A percentile compares a stretch with the other conserved stretches of the same genome.
phyloP scores from a whole-genome alignment of 2,113 vertebrate genomes.

The Passer domesticus region DNA sequence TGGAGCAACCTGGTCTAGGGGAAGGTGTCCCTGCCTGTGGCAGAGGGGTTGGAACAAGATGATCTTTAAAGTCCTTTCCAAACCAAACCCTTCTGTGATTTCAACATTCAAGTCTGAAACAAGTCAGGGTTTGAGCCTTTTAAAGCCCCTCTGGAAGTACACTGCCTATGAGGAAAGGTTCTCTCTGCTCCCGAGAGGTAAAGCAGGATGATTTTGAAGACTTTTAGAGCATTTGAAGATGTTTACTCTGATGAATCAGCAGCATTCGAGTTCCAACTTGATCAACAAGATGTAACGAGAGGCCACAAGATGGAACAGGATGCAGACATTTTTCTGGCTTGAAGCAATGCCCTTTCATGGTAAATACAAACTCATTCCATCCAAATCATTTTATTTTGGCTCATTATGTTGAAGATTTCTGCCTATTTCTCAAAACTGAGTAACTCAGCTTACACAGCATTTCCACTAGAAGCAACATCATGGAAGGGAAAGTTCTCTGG shows the following conservation, averaged over 20 bases:
- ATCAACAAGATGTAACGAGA: background rate
- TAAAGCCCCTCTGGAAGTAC: background rate
- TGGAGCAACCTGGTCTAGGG: background rate
- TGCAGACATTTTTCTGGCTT: background rate
- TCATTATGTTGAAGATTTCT: background rate
- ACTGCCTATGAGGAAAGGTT: background rate
- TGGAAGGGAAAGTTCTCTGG: background rate
- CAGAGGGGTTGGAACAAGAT: background rate
- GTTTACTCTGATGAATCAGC: background rate
- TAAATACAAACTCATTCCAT: background rate
- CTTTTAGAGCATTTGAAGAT: background rate
- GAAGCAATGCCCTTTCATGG: background rate
- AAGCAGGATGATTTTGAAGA: background rate
- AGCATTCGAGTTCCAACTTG: background rate
- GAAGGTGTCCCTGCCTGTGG: background rate
- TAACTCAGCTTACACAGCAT: background rate
- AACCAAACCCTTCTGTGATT: background rate
- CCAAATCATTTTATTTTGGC: background rate
- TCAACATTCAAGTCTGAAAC: background rate
- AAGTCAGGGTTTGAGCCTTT: background rate
- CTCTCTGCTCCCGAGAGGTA: background rate
- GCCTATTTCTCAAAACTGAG: background rate
- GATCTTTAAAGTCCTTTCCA: background rate
- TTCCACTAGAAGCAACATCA: background rate
- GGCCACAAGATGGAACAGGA: background rate